A percentile compares a stretch with the other conserved stretches of the same genome.
Conservation (phyloP, 2,888 invertebrate species). For the Lepidochitona cinerea region DNA sequence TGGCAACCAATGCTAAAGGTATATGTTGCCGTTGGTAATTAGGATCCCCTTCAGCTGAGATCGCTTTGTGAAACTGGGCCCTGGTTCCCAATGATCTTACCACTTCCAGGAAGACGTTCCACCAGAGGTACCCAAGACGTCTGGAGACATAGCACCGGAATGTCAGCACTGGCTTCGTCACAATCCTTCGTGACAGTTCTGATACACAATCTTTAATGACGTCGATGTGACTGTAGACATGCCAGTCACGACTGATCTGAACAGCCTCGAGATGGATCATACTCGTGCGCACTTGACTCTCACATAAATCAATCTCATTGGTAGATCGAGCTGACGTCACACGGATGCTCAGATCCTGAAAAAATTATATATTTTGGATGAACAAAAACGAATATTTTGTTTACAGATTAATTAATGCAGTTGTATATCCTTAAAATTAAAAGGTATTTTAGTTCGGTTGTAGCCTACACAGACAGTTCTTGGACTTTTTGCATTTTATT, state of each 20-base stretch:
- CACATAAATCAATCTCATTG: background rate
- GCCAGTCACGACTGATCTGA: background rate
- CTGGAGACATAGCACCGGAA: slow-evolving; percentile 1
- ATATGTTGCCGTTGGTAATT: no score
- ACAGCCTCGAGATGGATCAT: slow-evolving; percentile 1
- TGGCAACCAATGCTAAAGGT: no score
- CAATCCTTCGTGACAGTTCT: background rate
- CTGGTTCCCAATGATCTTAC: no score
- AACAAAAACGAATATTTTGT: no score
- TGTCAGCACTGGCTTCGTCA: background rate
- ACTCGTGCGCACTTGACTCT: background rate
- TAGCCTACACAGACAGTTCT: no score
- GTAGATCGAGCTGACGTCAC: slow-evolving; percentile 3
- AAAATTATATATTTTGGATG: no score
- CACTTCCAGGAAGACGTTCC: slow-evolving; percentile 1
- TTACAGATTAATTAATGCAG: no score
- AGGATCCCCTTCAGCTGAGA: no score
- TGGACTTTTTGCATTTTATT: no score
- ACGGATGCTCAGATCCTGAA: background rate
- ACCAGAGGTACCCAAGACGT: background rate
- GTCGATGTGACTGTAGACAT: slow-evolving; percentile 1
- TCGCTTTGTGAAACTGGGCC: no score
- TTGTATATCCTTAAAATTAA: no score
- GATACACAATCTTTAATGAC: background rate
- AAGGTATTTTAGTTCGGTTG: no score